Conservation (phyloP, 2,888 invertebrate genomes). For the Tenthredo mesomela region DNA sequence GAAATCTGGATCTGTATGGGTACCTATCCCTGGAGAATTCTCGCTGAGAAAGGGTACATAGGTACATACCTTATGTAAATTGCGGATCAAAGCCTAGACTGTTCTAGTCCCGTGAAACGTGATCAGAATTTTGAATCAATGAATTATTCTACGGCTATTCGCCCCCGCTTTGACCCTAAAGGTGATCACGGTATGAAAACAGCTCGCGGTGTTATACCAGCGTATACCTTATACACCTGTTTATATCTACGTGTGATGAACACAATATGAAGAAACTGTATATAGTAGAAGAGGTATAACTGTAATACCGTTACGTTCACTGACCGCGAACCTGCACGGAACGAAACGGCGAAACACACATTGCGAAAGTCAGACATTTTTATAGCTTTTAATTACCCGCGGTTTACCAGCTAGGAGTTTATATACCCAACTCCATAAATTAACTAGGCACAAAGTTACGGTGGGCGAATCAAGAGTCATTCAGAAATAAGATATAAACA, state of each 20-base stretch:
- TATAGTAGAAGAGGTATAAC: slow-evolving; percentile 25
- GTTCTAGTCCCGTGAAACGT: background rate
- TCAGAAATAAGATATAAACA: slow-evolving; percentile 4
- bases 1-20: background rate
- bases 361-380: slow-evolving; percentile 46
- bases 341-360: slow-evolving; percentile 10
- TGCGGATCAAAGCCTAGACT: slow-evolving; percentile 6
- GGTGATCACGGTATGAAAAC: slow-evolving; percentile 5
- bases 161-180: background rate
- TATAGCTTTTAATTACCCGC: slow-evolving; percentile 35
- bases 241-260: background rate
- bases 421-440: background rate
- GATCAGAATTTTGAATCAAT: slow-evolving; percentile 21
- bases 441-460: background rate
- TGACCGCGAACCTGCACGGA: slow-evolving; percentile 66
- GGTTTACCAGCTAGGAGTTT: slow-evolving; percentile 3
- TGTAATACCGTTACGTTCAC: slow-evolving; percentile 71
- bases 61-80: background rate
- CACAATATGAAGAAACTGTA: slow-evolving; percentile 20
- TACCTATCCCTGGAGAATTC: background rate
- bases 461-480: slow-evolving; percentile 6
- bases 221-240: background rate
- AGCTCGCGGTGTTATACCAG: background rate
- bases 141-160: background rate
- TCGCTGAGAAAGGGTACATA: background rate